Evolutionary conservation across 2,113 vertebrate species (phyloP).

Genomic region (Myotis davidii): DNA sequence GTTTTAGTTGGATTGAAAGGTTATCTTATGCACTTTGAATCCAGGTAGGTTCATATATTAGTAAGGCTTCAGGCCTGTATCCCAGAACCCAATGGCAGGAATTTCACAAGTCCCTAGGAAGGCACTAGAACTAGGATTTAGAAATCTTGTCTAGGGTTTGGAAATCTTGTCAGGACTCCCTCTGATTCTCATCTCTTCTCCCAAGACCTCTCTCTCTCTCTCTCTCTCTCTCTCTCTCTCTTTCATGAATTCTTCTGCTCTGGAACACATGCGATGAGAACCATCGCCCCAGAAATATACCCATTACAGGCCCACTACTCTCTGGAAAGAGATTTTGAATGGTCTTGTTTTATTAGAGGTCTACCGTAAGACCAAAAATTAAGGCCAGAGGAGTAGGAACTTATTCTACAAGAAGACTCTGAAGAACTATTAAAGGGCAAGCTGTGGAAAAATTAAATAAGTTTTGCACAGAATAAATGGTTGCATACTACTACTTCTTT

Average conservation of each 20-base stretch:
- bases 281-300: not conserved
- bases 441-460: not conserved
- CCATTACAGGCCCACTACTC: not conserved
- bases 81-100: not conserved
- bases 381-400: not conserved
- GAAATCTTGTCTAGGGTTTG: not conserved
- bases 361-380: not conserved
- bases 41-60: not conserved
- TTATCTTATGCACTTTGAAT: not conserved
- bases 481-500: constrained; percentile 7
- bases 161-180: not conserved
- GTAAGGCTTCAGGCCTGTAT: not conserved
- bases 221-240: too few relatives aligned
- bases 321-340: not conserved
- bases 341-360: accelerated
- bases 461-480: not conserved
- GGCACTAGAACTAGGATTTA: not conserved
- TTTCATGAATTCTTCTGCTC: not conserved
- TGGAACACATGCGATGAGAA: not conserved
- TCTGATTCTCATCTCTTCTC: not conserved
- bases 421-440: not conserved
- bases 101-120: not conserved
- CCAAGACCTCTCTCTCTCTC: not conserved
- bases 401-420: not conserved
- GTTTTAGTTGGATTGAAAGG: not conserved